Conservation (phyloP, 2,888 invertebrate genomes). For the Pollenia angustigena region DNA sequence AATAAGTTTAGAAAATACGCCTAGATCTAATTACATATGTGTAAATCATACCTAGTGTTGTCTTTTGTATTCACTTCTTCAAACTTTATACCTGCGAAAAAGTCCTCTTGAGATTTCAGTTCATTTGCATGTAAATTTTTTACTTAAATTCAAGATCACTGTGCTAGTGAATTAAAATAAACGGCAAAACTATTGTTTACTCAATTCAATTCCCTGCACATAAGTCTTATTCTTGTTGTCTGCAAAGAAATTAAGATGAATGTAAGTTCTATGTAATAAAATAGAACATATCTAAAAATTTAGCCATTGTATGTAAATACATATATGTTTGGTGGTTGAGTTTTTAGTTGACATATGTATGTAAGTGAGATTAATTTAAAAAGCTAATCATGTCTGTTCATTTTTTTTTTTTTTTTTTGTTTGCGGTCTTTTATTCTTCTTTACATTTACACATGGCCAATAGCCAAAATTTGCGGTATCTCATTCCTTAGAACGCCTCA, state of each 20-base stretch:
- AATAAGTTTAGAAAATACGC: too few relatives aligned
- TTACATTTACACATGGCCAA: conserved; percentile 64
- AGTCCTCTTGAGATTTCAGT: neutral
- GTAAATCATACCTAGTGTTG: too few relatives aligned
- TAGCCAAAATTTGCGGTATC: conserved; percentile 66
- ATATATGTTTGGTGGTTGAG: conserved; percentile 12
- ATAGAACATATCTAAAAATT: neutral
- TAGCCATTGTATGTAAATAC: neutral
- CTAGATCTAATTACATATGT: too few relatives aligned
- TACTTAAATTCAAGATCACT: conserved; percentile 17
- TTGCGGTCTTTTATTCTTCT: conserved; percentile 2
- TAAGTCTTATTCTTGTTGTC: neutral
- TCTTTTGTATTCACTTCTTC: too few relatives aligned
- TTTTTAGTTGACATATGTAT: conserved; percentile 31
- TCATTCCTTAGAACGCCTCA: conserved; percentile 27
- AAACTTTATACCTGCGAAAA: too few relatives aligned
- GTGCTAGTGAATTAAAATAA: neutral
- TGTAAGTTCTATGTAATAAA: conserved; percentile 7
- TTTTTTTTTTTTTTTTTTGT: conserved; percentile 1
- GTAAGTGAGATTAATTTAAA: conserved; percentile 57
- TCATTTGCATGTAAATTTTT: neutral
- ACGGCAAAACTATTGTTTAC: neutral
- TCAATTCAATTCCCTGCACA: neutral
- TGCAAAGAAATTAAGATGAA: too few relatives aligned
- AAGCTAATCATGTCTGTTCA: conserved; percentile 60